These are phyloP conservation scores for Sandelia bainsii DNA, from an alignment of 2,797 vertebrate species.

Conservation along the genomic window DNA sequence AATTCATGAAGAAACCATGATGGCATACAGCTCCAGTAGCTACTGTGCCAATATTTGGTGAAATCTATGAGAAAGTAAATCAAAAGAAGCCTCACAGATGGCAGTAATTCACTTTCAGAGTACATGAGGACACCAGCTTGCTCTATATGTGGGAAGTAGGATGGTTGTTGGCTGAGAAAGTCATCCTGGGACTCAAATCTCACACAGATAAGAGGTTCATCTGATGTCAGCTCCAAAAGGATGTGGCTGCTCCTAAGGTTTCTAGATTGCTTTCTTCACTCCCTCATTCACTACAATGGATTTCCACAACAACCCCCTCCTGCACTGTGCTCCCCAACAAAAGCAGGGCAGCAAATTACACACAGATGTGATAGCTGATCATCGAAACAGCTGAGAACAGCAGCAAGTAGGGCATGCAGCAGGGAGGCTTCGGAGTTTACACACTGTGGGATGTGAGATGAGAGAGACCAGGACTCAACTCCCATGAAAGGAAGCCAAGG, in stretches of 20 bases:
- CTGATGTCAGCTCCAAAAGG: constrained; percentile 28
- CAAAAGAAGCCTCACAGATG: constrained; percentile 20
- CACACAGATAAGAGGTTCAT: constrained; percentile 33
- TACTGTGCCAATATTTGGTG: not conserved
- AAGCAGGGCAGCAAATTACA: constrained; percentile 14
- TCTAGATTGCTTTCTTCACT: constrained; percentile 8
- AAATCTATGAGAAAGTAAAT: constrained; percentile 9
- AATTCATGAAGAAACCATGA: not conserved
- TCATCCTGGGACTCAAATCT: constrained; percentile 34
- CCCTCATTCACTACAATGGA: not conserved
- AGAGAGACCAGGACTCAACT: not conserved
- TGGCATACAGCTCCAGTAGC: not conserved
- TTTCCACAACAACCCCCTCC: not conserved
- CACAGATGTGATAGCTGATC: constrained; percentile 3
- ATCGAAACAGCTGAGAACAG: constrained; percentile 13
- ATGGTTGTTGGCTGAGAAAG: constrained; percentile 27
- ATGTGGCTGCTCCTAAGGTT: constrained; percentile 10
- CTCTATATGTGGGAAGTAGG: constrained; percentile 15
- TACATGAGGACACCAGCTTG: constrained; percentile 17
- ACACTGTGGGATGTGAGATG: not conserved
- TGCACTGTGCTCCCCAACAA: not conserved
- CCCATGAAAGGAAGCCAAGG: not conserved
- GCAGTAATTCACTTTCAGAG: constrained; percentile 26
- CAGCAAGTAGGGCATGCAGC: constrained; percentile 1
- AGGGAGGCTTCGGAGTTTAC: not conserved